These are phyloP conservation scores for Platyura marginata DNA, from an alignment of 1,140 invertebrate species.

Conservation along the genomic window DNA sequence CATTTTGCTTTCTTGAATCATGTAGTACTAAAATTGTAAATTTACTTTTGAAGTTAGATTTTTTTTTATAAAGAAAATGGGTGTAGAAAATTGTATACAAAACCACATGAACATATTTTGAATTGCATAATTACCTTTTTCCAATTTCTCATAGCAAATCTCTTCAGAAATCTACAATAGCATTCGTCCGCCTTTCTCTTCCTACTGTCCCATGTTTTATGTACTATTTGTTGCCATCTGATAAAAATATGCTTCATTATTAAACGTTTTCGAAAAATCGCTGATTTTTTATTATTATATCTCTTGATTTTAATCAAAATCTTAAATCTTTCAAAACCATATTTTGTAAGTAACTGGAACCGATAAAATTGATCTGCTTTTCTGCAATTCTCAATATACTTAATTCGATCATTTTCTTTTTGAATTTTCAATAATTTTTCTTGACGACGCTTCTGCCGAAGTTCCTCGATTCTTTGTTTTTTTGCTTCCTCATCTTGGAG, in stretches of 20 bases:
- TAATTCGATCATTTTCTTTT: slow-evolving; percentile 29
- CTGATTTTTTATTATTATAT: slow-evolving; percentile 28
- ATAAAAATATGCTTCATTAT: slow-evolving; percentile 28
- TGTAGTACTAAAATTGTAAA: slow-evolving; percentile 20
- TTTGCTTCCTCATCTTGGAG: slow-evolving; percentile 38
- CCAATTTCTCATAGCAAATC: slow-evolving; percentile 19
- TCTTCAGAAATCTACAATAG: slow-evolving; percentile 24
- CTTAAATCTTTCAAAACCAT: slow-evolving; percentile 30
- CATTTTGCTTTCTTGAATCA: slow-evolving; percentile 26
- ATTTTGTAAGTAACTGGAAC: slow-evolving; percentile 26
- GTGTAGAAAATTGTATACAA: slow-evolving; percentile 1
- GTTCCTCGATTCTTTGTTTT: slow-evolving; percentile 30
- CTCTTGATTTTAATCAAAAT: slow-evolving; percentile 27
- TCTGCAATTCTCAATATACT: slow-evolving; percentile 28
- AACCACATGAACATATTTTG: slow-evolving; percentile 6
- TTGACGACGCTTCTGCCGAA: slow-evolving; percentile 33
- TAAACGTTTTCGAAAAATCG: slow-evolving; percentile 24
- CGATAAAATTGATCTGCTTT: slow-evolving; percentile 38
- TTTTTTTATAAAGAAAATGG: no score
- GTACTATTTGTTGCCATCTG: slow-evolving; percentile 29
- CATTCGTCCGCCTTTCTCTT: slow-evolving; percentile 28
- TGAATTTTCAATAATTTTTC: slow-evolving; percentile 35
- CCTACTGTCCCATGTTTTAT: slow-evolving; percentile 25
- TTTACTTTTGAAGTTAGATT: no score
- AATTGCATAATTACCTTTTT: slow-evolving; percentile 20